phyloP scores from a whole-genome alignment of 1,140 invertebrate species.

The Choristoneura fumiferana region DNA sequence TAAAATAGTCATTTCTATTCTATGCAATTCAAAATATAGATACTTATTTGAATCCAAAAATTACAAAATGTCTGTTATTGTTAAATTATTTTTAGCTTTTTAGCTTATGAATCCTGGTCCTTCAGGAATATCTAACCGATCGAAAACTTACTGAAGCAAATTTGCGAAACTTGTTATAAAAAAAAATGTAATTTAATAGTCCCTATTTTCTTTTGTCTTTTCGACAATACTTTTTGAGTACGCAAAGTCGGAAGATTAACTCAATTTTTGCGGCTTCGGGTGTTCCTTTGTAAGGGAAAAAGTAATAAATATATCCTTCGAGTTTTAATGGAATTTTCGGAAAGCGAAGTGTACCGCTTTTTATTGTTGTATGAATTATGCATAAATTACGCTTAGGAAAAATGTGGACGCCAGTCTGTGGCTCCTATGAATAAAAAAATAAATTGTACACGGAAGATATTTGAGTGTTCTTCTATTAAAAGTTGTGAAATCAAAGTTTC shows the following conservation, averaged over 20 bases:
- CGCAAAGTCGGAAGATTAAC: constrained; percentile 42
- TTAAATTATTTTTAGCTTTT: no score
- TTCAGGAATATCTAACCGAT: no score
- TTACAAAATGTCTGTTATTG: no score
- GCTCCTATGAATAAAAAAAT: constrained; percentile 17
- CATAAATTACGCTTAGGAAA: constrained; percentile 21
- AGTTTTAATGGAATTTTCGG: constrained; percentile 42
- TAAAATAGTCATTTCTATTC: no score
- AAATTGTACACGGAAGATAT: constrained; percentile 6
- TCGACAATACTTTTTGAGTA: constrained; percentile 30
- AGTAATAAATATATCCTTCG: constrained; percentile 28
- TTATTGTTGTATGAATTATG: constrained; percentile 38
- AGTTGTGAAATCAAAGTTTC: constrained; percentile 10
- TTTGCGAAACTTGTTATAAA: not conserved
- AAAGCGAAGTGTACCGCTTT: constrained; percentile 26
- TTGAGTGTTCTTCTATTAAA: constrained; percentile 12
- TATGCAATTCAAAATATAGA: no score
- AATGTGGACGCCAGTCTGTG: constrained; percentile 2
- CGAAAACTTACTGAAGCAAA: not conserved
- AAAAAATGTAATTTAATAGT: constrained; percentile 29
- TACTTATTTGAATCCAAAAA: no score
- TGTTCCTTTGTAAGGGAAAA: constrained; percentile 40
- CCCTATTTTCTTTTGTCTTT: constrained; percentile 31
- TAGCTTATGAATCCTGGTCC: no score
- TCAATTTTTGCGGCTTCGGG: constrained; percentile 43